Evolutionary conservation across 2,113 vertebrate genomes (phyloP), one percentile per base, ranked within the genome.

Genomic region (Spilogale gracilis): DNA sequence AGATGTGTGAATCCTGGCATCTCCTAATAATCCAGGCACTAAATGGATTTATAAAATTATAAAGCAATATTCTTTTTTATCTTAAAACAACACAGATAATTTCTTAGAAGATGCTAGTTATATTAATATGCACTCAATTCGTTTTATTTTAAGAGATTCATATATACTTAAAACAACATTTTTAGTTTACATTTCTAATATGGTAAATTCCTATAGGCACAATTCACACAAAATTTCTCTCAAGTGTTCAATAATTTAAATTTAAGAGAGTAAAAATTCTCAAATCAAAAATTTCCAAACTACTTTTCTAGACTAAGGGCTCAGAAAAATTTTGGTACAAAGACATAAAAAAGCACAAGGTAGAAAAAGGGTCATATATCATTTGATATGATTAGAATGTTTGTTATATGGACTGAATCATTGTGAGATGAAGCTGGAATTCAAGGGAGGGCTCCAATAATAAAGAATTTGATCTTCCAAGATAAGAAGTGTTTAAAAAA

Each of bases 221-320:
- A 50, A 63, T 2, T 43, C 30, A 65, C 43, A 13, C 9, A 38
- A 80, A 74, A 10, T 94, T 32, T 90, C 16, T 50, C 25, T 88
- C 18, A 32, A 83, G 6, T 30, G 18, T 54, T 88, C 43, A 78
- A 25, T 61, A 38, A 58, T 82, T 18, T 38, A 38, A 38, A 38
- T 71, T 56, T 71, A 86, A 86, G 18, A 87, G 2, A 86, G 0
- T 38, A 56, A 90, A 60, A 38, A 10, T 16, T 54, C 6, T 94
- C 30, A 84, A 65, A 78, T 56, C 9, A 48, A 93, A 86, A 95
- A n/a, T 76, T 30, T 92, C 45, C 63, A 56, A 85, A 94, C 30
- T 54, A 60, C 11, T 83, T 23, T 65, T 32, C 6, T 84, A 43
- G 69, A 32, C 10, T 18, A 74, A 71, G n/a, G 7, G 0, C 9